A percentile compares a stretch with the other conserved stretches of the same genome.
These are phyloP conservation scores for Drosophila lini DNA, from an alignment of 1,140 invertebrate genomes.

Conservation along the genomic window DNA sequence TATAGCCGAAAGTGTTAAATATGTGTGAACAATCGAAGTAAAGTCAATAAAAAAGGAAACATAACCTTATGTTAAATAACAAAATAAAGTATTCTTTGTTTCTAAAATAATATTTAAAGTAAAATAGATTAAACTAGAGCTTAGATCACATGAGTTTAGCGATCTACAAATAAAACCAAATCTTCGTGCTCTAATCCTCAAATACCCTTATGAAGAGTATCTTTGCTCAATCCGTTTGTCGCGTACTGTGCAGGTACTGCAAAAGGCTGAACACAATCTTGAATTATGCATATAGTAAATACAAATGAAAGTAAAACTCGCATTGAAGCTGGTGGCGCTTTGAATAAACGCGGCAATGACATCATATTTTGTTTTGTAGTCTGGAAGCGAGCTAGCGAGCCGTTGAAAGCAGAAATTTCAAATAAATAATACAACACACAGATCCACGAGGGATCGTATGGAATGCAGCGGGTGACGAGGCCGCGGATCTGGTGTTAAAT, in stretches of 20 bases:
- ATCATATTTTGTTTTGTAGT: slow-evolving; percentile 77
- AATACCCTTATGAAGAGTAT: background rate
- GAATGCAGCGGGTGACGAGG: slow-evolving; percentile 45
- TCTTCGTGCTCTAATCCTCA: background rate
- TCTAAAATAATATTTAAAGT: background rate
- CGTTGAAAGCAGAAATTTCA: slow-evolving; percentile 38
- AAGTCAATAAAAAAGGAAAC: background rate
- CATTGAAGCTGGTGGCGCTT: slow-evolving; percentile 69
- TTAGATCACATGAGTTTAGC: background rate
- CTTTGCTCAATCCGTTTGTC: slow-evolving; percentile 15
- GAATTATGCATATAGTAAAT: slow-evolving; percentile 69
- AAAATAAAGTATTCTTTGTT: background rate
- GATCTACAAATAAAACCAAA: background rate
- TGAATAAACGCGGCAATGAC: slow-evolving; percentile 59
- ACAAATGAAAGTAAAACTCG: slow-evolving; percentile 79
- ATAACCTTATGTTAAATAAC: background rate
- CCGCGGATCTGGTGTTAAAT: slow-evolving; percentile 34
- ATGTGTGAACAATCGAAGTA: background rate
- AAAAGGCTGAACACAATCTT: slow-evolving; percentile 58
- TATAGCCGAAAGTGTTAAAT: slow-evolving; percentile 31
- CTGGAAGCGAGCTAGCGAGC: slow-evolving; percentile 44
- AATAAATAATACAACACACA: slow-evolving; percentile 36
- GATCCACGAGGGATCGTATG: slow-evolving; percentile 34
- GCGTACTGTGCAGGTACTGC: slow-evolving; percentile 41
- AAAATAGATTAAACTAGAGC: no score